phyloP scores from a whole-genome alignment of 2,888 invertebrate species.

The Spicauda simplicius region DNA sequence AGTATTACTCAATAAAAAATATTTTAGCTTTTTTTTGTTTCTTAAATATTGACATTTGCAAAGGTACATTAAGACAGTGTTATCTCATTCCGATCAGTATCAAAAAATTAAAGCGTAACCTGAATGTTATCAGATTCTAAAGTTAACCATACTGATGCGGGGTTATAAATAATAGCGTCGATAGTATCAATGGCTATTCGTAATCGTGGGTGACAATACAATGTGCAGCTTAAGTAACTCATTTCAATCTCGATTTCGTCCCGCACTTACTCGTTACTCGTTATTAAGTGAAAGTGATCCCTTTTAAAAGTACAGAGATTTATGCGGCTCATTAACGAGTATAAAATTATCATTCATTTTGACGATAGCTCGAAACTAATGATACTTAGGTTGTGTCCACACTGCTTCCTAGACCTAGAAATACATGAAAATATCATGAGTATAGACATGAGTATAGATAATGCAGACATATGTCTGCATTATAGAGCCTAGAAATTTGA shows the following conservation, averaged over 20 bases:
- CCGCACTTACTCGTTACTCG: constrained; percentile 45
- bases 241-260: constrained; percentile 56
- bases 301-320: constrained; percentile 56
- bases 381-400: constrained; percentile 39
- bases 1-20: not conserved
- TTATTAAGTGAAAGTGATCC: constrained; percentile 58
- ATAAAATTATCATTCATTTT: constrained; percentile 52
- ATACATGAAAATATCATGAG: too few relatives aligned
- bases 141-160: constrained; percentile 27
- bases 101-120: constrained; percentile 31
- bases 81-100: constrained; percentile 28
- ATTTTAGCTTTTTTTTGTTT: too few relatives aligned
- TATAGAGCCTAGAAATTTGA: too few relatives aligned
- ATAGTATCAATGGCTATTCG: constrained; percentile 33
- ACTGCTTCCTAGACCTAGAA: not conserved
- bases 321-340: constrained; percentile 53
- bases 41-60: constrained; percentile 21
- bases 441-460: too few relatives aligned
- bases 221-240: constrained; percentile 47
- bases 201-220: constrained; percentile 38
- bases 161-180: constrained; percentile 33
- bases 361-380: constrained; percentile 53
- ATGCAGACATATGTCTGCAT: too few relatives aligned
- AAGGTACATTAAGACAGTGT: constrained; percentile 14
- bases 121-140: constrained; percentile 33